Evolutionary conservation across 2,797 vertebrate genomes (phyloP), one percentile per base, ranked within the genome.

Genomic region (Okamejei kenojei): DNA sequence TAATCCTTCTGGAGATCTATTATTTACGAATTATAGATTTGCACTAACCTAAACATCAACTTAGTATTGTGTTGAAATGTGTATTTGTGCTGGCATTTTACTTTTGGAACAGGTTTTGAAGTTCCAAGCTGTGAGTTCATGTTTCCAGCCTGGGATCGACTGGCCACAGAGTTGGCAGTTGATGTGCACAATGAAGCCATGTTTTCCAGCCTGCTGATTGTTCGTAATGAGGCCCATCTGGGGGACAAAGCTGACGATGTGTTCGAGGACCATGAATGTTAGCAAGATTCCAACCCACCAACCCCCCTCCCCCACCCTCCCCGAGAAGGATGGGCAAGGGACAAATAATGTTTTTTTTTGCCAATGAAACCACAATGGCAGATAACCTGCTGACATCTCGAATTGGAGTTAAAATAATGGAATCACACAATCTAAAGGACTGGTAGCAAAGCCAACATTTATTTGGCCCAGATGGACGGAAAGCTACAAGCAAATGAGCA

Each of bases 371-470:
- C 17, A 32, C 63, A 21, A 88, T n/a, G 65, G 15, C 32, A 19
- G 32, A 79, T 38, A 38, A 79, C 19, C 61, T 88, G 84, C 84
- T 35, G 63, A 88, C 65, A 7, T 17, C n/a, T 88, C 35, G 61
- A 88, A 68, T 19, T 68, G n/a, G 63, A 88, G n/a, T 88, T 65
- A 68, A 84, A 84, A 84, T 61, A 84, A 68, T 79, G 21, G 35
- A 88, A 3, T 84, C 21, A 17, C 63, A 8, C n/a, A 88, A 19
- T 88, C 32, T n/a, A 68, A 32, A 68, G 17, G 15, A 88, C 35
- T 88, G 63, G n/a, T 32, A 17, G 81, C 78, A 84, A 29, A 9
- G 61, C 7, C 15, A 88, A 35, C 35, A 63, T 21, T 88, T 68
- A 68, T 68, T 35, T 88, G n/a, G 61, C 29, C 45, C n/a, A 65